These are phyloP conservation scores for Bergia sp. DNA, from an alignment of 92 coral and sea anemone species.

Conservation along the genomic window DNA sequence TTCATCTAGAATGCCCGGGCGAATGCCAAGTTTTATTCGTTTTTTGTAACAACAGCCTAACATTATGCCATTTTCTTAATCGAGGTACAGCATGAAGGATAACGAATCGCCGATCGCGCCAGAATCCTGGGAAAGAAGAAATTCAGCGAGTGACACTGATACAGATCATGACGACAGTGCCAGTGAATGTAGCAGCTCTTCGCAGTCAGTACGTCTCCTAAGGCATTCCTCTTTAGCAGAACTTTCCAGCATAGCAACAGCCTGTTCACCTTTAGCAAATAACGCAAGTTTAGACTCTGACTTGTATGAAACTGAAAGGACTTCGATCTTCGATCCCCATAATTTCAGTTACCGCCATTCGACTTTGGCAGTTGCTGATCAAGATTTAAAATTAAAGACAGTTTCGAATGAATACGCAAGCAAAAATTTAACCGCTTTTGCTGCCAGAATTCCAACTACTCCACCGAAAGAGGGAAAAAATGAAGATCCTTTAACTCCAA, in stretches of 20 bases:
- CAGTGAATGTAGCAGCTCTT: conserved; percentile 48
- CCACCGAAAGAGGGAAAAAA: conserved; percentile 73
- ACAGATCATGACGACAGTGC: conserved; percentile 33
- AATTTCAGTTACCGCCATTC: conserved; percentile 10
- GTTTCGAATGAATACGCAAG: not conserved
- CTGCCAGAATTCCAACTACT: conserved; percentile 67
- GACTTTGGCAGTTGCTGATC: conserved; percentile 12
- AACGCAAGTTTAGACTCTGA: conserved; percentile 47
- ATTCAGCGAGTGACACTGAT: conserved; percentile 29
- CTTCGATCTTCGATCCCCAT: conserved; percentile 27
- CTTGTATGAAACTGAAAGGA: not conserved
- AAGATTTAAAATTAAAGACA: not conserved
- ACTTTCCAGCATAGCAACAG: conserved; percentile 84
- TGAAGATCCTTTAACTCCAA: conserved; percentile 94
- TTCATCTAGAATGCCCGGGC: not conserved
- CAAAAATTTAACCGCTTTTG: not conserved
- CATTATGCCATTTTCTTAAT: not conserved
- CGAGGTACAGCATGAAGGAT: conserved; percentile 47
- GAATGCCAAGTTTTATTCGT: not conserved
- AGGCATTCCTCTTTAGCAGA: conserved; percentile 89
- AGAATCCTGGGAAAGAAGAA: conserved; percentile 52
- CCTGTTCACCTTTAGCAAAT: conserved; percentile 57
- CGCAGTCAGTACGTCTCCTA: conserved; percentile 59
- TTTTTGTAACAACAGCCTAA: not conserved
- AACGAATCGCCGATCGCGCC: conserved; percentile 39